These are phyloP conservation scores for Anticlea derivata DNA, from an alignment of 2,888 invertebrate species.

Conservation along the genomic window DNA sequence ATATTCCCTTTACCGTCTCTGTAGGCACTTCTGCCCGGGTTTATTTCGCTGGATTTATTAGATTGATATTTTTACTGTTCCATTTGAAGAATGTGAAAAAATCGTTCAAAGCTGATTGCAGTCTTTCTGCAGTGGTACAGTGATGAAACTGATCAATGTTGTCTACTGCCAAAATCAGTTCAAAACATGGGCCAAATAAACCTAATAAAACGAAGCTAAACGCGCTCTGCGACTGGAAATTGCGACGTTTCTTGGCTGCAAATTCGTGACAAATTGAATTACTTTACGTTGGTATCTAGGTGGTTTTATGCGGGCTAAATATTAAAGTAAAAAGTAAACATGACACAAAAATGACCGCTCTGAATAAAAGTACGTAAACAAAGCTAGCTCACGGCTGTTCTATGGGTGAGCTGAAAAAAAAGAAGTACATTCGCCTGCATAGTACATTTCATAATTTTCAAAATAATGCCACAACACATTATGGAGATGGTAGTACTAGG, in stretches of 20 bases:
- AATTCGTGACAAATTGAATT: conserved; percentile 6
- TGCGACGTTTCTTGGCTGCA: conserved; percentile 5
- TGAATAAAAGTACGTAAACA: no score
- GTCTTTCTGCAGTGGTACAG: background rate
- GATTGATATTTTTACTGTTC: conserved; percentile 9
- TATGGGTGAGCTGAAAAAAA: no score
- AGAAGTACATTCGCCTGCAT: no score
- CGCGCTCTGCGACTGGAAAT: background rate
- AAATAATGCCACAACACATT: no score
- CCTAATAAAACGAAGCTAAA: conserved; percentile 10
- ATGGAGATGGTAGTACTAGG: no score
- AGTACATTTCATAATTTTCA: no score
- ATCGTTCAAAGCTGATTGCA: background rate
- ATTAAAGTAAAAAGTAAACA: no score
- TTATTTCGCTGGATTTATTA: conserved; percentile 11
- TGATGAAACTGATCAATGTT: conserved; percentile 5
- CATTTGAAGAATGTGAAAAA: conserved; percentile 5
- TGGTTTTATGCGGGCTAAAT: conserved; percentile 10
- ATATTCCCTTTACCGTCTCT: background rate
- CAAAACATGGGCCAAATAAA: conserved; percentile 8
- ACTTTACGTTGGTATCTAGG: background rate
- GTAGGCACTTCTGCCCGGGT: conserved; percentile 6
- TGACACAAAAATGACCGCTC: no score
- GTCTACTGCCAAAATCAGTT: conserved; percentile 10
- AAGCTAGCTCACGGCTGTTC: no score